Conservation (phyloP, 2,888 invertebrate genomes). For the Helobdella robusta region DNA sequence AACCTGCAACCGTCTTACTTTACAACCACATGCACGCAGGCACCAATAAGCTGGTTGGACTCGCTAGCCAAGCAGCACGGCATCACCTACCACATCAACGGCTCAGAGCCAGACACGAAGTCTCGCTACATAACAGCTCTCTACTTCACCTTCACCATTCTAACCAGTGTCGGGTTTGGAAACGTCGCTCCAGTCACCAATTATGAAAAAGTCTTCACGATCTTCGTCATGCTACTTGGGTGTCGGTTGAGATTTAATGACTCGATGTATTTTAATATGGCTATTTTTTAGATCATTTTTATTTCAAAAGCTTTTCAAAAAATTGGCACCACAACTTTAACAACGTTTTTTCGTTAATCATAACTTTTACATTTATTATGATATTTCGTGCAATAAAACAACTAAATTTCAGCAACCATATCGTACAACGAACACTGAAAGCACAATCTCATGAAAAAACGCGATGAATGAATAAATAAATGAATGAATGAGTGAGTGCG, state of each 20-base stretch:
- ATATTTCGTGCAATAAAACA: too few relatives aligned
- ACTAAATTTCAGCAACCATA: too few relatives aligned
- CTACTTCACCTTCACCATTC: constrained; percentile 49
- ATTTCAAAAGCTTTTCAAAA: too few relatives aligned
- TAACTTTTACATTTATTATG: too few relatives aligned
- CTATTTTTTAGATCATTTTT: too few relatives aligned
- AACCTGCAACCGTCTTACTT: too few relatives aligned
- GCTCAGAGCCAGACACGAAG: constrained; percentile 47
- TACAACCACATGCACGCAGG: constrained; percentile 5
- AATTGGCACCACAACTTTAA: too few relatives aligned
- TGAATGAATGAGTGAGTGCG: too few relatives aligned
- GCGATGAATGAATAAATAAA: too few relatives aligned
- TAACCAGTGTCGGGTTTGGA: constrained; percentile 50
- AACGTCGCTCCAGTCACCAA: constrained; percentile 50
- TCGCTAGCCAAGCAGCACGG: constrained; percentile 41
- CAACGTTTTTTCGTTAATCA: too few relatives aligned
- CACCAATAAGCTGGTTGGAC: constrained; percentile 46
- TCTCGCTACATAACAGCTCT: constrained; percentile 49
- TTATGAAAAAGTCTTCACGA: constrained; percentile 50
- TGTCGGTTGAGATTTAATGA: constrained; percentile 39
- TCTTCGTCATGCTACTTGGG: constrained; percentile 50
- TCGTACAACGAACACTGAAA: too few relatives aligned
- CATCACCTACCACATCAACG: constrained; percentile 43
- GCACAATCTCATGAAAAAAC: too few relatives aligned
- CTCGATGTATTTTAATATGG: not conserved